Base-by-base conservation (phyloP, 2,888 invertebrate species). In the Auanema freiburgensis region DNA sequence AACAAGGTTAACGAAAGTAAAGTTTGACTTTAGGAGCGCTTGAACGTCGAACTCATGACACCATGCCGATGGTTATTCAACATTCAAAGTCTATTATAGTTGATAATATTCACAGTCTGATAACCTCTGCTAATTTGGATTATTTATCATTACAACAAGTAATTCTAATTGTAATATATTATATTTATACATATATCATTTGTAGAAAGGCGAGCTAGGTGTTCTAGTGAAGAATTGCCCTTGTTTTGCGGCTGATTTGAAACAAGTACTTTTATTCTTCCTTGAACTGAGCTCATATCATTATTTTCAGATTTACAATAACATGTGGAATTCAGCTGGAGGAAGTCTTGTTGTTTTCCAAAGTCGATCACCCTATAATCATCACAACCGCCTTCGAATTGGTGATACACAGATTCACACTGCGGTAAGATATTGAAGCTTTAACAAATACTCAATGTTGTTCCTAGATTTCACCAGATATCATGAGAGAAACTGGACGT, bases 171-270 rank as follows among this genome's bases (percentile, higher is more conserved):
- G 12, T 23, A 53, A 53, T 12, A 53, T 5, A 5, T 21, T 46
- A 18, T 46, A 46, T 46, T 46, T 3, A 46, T 46, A n/a, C n/a
- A n/a, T n/a, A 46, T 10, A 21, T 14, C 4, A 12, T 23, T 23
- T 53, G 24, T 53, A 53, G 53, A 53, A 53, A 16, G 53, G 53
- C n/a, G 53, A 53, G n/a, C n/a, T 53, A 16, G 53, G 53, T 24
- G 21, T 53, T 23, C 24, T 53, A 33, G 24, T 53, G 25, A 53
- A 53, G 24, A 25, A 53, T 23, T 53, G 53, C 24, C 53, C 53
- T 33, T 24, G 53, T 10, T 23, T 53, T 10, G 53, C 53, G 11
- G 53, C 53, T 10, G 53, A 53, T 23, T 10, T 24, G 10, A 53
- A 53, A 23, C 53, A 53, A 23, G 53, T 53, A 24, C n/a, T 53